Base-by-base conservation (phyloP, 2,888 invertebrate genomes). In the Plebejus argus region DNA sequence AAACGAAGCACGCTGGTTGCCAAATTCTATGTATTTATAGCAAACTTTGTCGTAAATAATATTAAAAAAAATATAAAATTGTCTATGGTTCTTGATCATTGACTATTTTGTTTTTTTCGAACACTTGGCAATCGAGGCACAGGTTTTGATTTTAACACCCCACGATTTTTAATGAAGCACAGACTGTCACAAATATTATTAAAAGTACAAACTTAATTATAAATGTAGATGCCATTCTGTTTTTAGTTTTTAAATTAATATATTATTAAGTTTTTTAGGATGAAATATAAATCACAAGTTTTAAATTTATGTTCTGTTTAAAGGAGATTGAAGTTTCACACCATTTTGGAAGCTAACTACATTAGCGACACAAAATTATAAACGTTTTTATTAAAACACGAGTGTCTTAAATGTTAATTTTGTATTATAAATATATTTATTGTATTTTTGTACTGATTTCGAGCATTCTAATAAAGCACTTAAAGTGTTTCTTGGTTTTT, bases 401-500 rank as follows among this genome's bases (percentile, higher is more conserved):
- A 15, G 72, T 80, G 76, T 82, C 80, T 83, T 85, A 84, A 86
- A 84, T 81, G 77, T 85, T 85, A 82, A 81, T 86, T 79, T 79
- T 80, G 85, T 88, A 87, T 85, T 84, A 85, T 87, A 88, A 72
- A 84, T 83, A 85, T 88, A 90, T 90, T 91, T 91, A 90, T 92
- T 91, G 86, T 85, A 87, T 85, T 87, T 89, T 89, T 91, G 86
- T 91, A 92, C 86, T 91, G 89, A 90, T 89, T 87, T 85, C 84
- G 71, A 74, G 49, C 53, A 86, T 84, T 87, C 86, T 90, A 91
- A 92, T 92, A 92, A 92, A 88, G 87, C 93, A 93, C 93, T 92
- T 92, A 88, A 88, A 90, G 90, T 79, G 86, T 86, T 86, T 86
- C 8, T 72, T 23, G 74, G 77, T 79, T 82, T 83, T 76, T 80